Evolutionary conservation across 1,140 invertebrate genomes (phyloP).

Genomic region (Anagrus nilaparvatae): DNA sequence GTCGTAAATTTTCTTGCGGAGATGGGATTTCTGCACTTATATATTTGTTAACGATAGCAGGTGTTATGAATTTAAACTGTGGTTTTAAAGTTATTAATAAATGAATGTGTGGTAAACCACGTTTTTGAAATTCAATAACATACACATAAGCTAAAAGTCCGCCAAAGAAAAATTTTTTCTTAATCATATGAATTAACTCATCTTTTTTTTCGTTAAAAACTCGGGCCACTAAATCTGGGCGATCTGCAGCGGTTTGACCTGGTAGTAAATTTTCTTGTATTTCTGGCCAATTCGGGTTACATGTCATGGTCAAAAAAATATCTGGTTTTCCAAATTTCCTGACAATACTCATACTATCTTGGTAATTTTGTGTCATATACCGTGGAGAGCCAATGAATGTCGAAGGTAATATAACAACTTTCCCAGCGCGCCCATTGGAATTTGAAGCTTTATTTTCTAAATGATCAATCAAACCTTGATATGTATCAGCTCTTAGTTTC

Average conservation of each 20-base stretch:
- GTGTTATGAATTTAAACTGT: no score
- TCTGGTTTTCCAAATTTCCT: conserved; percentile 10
- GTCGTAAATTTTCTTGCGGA: no score
- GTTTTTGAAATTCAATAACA: no score
- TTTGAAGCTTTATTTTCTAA: conserved; percentile 12
- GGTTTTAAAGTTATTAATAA: no score
- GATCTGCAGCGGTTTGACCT: conserved; percentile 22
- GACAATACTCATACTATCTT: conserved; percentile 36
- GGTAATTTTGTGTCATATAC: conserved; percentile 31
- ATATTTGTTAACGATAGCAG: no score
- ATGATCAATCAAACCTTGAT: conserved; percentile 12
- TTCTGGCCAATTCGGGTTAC: conserved; percentile 34
- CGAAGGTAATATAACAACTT: conserved; percentile 29
- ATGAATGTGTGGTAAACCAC: no score
- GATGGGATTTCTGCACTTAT: no score
- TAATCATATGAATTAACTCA: conserved; percentile 21
- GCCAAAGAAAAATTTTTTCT: no score
- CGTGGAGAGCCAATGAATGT: conserved; percentile 32
- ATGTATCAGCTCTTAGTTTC: conserved; percentile 9
- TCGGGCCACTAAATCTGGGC: conserved; percentile 24
- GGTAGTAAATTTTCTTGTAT: conserved; percentile 22
- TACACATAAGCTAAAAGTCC: no score
- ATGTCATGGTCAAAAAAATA: conserved; percentile 33
- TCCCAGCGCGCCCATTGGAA: conserved; percentile 17
- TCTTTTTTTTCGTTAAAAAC: conserved; percentile 16